Conservation (phyloP, 2,888 invertebrate species). For the Scaptomyza reducta region DNA sequence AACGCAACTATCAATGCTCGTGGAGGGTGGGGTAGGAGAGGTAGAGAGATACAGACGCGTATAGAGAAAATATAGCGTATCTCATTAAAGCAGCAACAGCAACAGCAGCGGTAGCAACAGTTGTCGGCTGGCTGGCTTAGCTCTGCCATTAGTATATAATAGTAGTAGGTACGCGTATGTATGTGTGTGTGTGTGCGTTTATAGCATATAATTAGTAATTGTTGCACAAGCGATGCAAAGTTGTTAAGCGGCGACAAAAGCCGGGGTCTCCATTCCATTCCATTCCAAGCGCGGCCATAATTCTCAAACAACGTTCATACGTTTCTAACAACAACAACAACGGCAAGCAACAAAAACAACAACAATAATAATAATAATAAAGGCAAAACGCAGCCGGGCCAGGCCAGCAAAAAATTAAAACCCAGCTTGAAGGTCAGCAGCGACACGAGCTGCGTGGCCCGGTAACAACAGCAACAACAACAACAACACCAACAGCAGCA, state of each 20-base stretch:
- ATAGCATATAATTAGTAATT: conserved; percentile 81
- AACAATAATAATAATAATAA: conserved; percentile 32
- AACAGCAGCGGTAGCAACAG: conserved; percentile 27
- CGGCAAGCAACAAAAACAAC: conserved; percentile 3
- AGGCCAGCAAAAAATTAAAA: conserved; percentile 68
- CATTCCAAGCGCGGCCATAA: conserved; percentile 38
- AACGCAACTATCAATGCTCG: conserved; percentile 46
- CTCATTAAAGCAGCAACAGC: conserved; percentile 61
- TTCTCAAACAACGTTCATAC: conserved; percentile 55
- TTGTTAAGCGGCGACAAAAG: conserved; percentile 40
- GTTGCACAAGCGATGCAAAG: conserved; percentile 78
- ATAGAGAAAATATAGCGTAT: conserved; percentile 65
- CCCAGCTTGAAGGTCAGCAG: conserved; percentile 77
- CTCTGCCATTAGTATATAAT: conserved; percentile 34
- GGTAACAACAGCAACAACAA: conserved; percentile 54
- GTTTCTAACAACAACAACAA: conserved; percentile 19
- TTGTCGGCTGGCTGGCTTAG: conserved; percentile 16
- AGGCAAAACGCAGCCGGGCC: conserved; percentile 60
- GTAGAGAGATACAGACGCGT: conserved; percentile 51
- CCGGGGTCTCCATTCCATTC: conserved; percentile 32
- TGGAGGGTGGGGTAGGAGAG: background rate
- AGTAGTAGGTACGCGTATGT: conserved; percentile 15
- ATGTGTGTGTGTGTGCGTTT: conserved; percentile 3
- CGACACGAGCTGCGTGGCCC: conserved; percentile 77
- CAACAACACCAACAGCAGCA: conserved; percentile 27